phyloP scores from a whole-genome alignment of 2,113 vertebrate genomes.

The Phrynosoma blainvillii region DNA sequence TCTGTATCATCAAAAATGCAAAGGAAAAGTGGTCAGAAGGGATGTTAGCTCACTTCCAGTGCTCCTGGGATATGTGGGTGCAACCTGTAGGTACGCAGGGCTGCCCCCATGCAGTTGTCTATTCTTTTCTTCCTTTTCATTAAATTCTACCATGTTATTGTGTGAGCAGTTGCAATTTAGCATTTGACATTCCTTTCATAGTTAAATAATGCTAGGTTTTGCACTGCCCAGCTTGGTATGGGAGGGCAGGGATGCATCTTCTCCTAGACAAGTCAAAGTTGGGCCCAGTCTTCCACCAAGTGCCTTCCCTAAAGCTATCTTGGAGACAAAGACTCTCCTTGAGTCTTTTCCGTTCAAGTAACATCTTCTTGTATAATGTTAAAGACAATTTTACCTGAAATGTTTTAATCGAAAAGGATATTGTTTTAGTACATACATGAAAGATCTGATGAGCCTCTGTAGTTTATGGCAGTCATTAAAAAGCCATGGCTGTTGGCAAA shows the following conservation, averaged over 20 bases:
- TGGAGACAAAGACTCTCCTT: not conserved
- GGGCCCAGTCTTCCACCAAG: not conserved
- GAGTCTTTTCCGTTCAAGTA: slow-evolving; percentile 31
- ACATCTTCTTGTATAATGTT: slow-evolving; percentile 35
- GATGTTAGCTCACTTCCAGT: too few relatives aligned
- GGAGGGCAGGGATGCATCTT: not conserved
- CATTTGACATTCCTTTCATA: not conserved
- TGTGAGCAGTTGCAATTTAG: not conserved
- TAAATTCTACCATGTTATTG: not conserved
- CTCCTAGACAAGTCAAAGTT: not conserved
- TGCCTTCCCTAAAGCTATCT: not conserved
- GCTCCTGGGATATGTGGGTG: too few relatives aligned
- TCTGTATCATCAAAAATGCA: too few relatives aligned
- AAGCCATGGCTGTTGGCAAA: slow-evolving; percentile 82
- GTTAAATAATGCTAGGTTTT: not conserved
- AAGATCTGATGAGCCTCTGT: slow-evolving; percentile 84
- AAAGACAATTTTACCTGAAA: slow-evolving; percentile 66
- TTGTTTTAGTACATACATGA: slow-evolving; percentile 83
- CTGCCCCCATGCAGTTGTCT: too few relatives aligned
- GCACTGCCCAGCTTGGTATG: not conserved
- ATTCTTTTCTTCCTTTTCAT: not conserved
- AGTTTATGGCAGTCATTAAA: slow-evolving; percentile 86
- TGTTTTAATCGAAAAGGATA: slow-evolving; percentile 81
- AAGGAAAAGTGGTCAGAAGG: too few relatives aligned
- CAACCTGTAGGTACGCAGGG: too few relatives aligned